phyloP scores from a whole-genome alignment of 2,113 vertebrate species.

The Balaeniceps rex region DNA sequence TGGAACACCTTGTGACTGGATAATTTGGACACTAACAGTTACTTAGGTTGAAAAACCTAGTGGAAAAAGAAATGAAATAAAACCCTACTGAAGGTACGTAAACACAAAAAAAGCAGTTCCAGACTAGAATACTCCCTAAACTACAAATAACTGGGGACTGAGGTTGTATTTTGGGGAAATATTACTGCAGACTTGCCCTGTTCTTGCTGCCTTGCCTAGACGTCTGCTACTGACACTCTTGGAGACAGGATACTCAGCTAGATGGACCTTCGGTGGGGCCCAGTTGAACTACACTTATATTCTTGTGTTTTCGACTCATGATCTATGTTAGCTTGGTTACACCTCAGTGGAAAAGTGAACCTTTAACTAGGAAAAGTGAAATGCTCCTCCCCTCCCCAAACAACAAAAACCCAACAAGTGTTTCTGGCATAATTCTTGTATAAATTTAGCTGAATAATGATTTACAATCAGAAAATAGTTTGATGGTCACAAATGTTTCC shows the following conservation, averaged over 20 bases:
- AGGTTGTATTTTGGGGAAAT: not conserved
- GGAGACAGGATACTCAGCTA: not conserved
- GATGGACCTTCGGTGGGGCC: not conserved
- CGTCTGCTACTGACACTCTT: not conserved
- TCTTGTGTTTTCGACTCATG: not conserved
- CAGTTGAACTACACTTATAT: not conserved
- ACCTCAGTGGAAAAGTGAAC: not conserved
- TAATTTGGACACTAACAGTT: not conserved
- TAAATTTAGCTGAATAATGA: not conserved
- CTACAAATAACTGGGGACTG: not conserved
- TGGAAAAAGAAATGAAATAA: not conserved
- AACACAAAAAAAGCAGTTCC: not conserved
- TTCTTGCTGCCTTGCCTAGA: not conserved
- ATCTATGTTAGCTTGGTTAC: not conserved
- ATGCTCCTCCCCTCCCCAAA: fast-evolving
- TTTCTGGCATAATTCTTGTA: not conserved
- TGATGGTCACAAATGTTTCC: not conserved
- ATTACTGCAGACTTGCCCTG: not conserved
- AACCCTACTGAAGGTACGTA: not conserved
- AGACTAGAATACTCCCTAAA: not conserved
- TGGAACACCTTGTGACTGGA: not conserved
- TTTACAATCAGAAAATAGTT: not conserved
- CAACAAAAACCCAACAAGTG: not conserved
- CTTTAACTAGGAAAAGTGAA: not conserved
- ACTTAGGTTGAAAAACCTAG: not conserved